Conservation (phyloP, 2,797 vertebrate species). For the Amblyopsis hoosieri region DNA sequence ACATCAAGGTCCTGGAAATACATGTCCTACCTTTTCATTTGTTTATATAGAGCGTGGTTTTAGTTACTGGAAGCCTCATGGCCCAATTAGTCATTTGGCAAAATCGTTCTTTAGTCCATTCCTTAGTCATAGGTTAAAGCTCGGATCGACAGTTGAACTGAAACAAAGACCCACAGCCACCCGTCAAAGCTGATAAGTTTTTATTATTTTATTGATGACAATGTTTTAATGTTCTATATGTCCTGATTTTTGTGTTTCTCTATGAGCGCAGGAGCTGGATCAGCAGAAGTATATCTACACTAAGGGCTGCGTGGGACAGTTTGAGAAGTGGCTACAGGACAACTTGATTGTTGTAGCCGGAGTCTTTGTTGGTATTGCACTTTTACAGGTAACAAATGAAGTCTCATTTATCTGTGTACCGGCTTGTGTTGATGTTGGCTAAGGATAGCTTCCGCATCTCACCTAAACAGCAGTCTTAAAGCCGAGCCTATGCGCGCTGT, state of each 20-base stretch:
- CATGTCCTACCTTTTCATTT: constrained; percentile 13
- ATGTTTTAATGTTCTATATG: background rate
- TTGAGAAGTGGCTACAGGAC: constrained; percentile 94
- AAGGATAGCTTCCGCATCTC: background rate
- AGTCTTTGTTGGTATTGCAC: constrained; percentile 87
- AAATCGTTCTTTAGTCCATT: background rate
- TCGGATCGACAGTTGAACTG: constrained; percentile 20
- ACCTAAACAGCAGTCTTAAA: constrained; percentile 2
- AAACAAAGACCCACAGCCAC: background rate
- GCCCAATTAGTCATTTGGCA: background rate
- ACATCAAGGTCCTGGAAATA: constrained; percentile 21
- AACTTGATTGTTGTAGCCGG: constrained; percentile 89
- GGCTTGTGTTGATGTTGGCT: too few relatives aligned
- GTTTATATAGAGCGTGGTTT: constrained; percentile 43
- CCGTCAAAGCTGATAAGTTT: background rate
- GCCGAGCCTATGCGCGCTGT: constrained; percentile 9
- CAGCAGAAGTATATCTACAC: constrained; percentile 87
- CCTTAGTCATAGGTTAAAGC: constrained; percentile 25
- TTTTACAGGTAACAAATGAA: constrained; percentile 83
- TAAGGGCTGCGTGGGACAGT: constrained; percentile 92
- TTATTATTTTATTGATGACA: background rate
- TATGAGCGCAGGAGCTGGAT: constrained; percentile 77
- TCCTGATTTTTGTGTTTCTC: constrained; percentile 1
- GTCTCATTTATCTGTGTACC: too few relatives aligned
- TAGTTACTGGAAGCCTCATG: constrained; percentile 8